Evolutionary conservation across 92 coral and sea anemone genomes (phyloP), one percentile per base, ranked within the genome.

Genomic region (Chrysogorgia sp.): DNA sequence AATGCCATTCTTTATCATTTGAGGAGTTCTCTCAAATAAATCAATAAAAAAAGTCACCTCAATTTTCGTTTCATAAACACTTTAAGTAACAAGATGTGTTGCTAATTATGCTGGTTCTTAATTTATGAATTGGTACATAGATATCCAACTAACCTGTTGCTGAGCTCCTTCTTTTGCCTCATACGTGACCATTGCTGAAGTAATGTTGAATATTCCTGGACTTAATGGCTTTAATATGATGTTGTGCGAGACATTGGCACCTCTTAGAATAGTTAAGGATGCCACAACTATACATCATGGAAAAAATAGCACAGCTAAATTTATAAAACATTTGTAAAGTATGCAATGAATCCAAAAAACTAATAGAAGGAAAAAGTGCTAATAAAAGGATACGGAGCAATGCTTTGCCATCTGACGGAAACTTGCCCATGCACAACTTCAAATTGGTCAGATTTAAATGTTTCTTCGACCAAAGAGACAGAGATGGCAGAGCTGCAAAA

Each of bases 381-480:
- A 26, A 15, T 47, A 0, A 47, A 88, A 93, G 96, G 98, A 93
- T 93, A 93, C 93, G 98, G 98, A 76, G 94, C 97, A 81, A 94
- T 91, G 29, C 90, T 82, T 66, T 92, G 90, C 98, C 98, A 94
- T 40, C 83, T 91, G 75, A 92, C 90, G 4, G 92, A 89, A 7
- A 83, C 45, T 40, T 91, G 79, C 47, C 98, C 98, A 75, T 82
- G 90, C 8, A 87, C 88, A 35, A 88, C 92, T 57, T 91, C 71
- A 74, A 94, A 94, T 34, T 90, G 81, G 29, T 80, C 88, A 8
- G 92, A 83, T 24, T 82, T 84, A 83, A 94, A 94, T 31, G 97
- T 85, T 50, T 88, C 91, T 63, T 94, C 98, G 25, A 88, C 74
- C 74, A 94, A 43, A 0, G 90, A 78, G 41, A 93, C 98, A 20